Evolutionary conservation across 2,797 vertebrate species (phyloP).

Genomic region (Arvicola amphibius): DNA sequence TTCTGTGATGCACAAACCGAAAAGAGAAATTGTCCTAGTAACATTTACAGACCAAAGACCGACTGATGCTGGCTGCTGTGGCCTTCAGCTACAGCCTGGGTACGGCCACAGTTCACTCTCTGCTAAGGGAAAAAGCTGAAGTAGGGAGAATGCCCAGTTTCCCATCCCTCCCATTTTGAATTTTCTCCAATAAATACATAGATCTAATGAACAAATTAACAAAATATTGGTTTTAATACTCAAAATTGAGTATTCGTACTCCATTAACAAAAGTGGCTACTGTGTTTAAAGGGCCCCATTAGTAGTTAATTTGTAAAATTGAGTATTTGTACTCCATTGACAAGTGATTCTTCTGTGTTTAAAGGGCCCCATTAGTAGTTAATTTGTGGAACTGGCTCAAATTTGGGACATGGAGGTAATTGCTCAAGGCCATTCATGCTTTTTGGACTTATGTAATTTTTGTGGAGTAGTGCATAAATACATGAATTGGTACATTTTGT

Average conservation of each 20-base stretch:
- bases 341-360: neutral
- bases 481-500: neutral
- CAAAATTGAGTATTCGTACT: neutral
- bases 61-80: neutral
- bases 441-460: neutral
- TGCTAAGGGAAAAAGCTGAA: neutral
- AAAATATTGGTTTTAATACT: neutral
- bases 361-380: neutral
- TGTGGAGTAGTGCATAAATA: neutral
- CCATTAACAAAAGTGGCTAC: neutral
- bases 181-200: neutral
- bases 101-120: neutral
- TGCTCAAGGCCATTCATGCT: neutral
- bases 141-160: neutral
- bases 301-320: neutral
- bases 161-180: neutral
- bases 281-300: neutral
- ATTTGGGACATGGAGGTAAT: neutral
- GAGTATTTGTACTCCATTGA: neutral
- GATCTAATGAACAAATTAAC: neutral
- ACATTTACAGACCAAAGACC: neutral
- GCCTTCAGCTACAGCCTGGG: neutral
- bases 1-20: neutral
- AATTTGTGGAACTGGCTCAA: neutral
- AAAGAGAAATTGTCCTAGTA: neutral